Evolutionary conservation across 2,888 invertebrate species (phyloP).

Genomic region (Hypercompe scribonia): DNA sequence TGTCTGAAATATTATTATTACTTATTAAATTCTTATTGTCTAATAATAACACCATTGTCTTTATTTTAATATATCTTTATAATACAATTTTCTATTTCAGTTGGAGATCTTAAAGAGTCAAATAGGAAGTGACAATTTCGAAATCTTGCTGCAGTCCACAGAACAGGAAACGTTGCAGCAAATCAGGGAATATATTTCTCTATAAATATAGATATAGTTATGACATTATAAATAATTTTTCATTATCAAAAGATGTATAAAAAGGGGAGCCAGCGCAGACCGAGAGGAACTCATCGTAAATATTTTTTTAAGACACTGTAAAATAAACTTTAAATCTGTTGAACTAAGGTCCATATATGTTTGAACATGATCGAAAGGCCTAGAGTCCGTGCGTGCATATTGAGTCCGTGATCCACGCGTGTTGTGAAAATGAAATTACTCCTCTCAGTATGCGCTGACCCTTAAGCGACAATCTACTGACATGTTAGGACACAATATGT

Average conservation of each 20-base stretch:
- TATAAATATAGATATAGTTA: constrained; percentile 56
- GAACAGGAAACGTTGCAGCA: constrained; percentile 91
- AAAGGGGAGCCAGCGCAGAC: not conserved
- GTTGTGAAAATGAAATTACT: too few relatives aligned
- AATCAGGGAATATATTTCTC: constrained; percentile 88
- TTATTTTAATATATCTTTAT: not conserved
- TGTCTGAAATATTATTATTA: too few relatives aligned
- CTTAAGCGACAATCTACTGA: constrained; percentile 8
- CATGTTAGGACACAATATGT: not conserved
- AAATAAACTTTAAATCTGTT: too few relatives aligned
- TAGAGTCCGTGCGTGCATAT: too few relatives aligned
- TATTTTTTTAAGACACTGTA: too few relatives aligned
- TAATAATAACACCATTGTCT: too few relatives aligned
- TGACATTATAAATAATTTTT: constrained; percentile 8
- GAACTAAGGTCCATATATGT: too few relatives aligned
- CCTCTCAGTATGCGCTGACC: too few relatives aligned
- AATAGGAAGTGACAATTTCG: constrained; percentile 92
- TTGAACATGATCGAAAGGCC: too few relatives aligned
- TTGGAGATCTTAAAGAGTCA: constrained; percentile 90
- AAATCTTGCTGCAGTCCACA: constrained; percentile 90
- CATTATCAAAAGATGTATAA: constrained; percentile 5
- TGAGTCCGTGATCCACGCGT: too few relatives aligned
- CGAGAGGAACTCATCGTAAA: too few relatives aligned
- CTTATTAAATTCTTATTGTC: too few relatives aligned
- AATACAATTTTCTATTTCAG: constrained; percentile 73